Evolutionary conservation across 1,140 invertebrate genomes (phyloP).

Genomic region (Papilio helenus): DNA sequence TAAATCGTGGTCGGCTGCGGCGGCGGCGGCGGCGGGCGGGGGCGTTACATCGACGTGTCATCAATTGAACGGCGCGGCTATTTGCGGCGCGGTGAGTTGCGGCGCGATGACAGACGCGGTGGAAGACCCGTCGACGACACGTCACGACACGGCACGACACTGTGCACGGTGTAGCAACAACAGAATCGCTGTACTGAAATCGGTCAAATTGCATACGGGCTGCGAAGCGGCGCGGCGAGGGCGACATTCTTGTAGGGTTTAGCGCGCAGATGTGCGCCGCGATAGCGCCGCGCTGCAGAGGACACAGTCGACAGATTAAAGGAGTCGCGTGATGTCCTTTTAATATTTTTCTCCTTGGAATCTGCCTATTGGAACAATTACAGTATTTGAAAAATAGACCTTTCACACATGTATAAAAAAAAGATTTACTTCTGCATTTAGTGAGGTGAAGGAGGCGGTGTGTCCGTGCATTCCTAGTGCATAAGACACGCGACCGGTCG

Average conservation of each 20-base stretch:
- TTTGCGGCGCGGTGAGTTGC: too few species aligned
- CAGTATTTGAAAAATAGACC: too few species aligned
- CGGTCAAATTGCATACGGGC: neutral
- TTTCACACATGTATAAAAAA: too few species aligned
- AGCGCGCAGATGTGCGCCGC: neutral
- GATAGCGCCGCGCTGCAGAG: slow-evolving; percentile 22
- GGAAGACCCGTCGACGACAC: too few species aligned
- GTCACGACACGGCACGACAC: too few species aligned
- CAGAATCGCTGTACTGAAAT: neutral
- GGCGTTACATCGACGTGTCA: slow-evolving; percentile 21
- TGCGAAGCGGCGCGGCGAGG: neutral
- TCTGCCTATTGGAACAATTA: too few species aligned
- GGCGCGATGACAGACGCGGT: too few species aligned
- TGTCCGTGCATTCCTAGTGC: too few species aligned
- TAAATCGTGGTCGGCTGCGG: neutral
- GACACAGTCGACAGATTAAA: neutral
- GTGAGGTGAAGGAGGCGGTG: too few species aligned
- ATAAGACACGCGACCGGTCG: too few species aligned
- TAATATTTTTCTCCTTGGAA: neutral
- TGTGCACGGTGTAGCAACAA: neutral
- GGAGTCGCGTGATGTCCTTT: too few species aligned
- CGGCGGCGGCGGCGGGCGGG: neutral
- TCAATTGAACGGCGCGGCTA: slow-evolving; percentile 16
- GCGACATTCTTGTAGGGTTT: neutral
- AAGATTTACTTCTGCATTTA: too few species aligned